Evolutionary conservation across 92 coral and sea anemone species (phyloP).

Genomic region (Nematostella vectensis): DNA sequence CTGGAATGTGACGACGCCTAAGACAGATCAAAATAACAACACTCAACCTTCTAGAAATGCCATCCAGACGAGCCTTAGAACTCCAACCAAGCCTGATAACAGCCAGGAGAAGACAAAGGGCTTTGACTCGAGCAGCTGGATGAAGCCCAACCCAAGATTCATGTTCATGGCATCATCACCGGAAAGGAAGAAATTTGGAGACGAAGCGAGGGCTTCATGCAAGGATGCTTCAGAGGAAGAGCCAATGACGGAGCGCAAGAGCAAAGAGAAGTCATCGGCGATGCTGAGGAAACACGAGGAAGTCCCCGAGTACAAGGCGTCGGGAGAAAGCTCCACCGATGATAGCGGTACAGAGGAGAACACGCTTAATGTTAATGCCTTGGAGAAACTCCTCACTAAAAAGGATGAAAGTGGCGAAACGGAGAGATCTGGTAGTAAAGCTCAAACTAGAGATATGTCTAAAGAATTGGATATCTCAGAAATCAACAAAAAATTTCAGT

Average conservation of each 20-base stretch:
- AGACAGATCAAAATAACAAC: no score
- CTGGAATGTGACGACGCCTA: no score
- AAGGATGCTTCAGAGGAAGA: background rate
- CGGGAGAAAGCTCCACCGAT: slow-evolving; percentile 55
- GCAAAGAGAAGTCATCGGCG: slow-evolving; percentile 7
- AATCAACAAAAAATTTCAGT: slow-evolving; percentile 44
- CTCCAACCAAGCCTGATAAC: no score
- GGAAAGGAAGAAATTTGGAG: slow-evolving; percentile 19
- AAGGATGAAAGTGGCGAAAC: slow-evolving; percentile 7
- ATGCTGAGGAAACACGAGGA: slow-evolving; percentile 25
- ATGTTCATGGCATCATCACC: slow-evolving; percentile 33
- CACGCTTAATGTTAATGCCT: slow-evolving; percentile 1
- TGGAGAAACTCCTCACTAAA: slow-evolving; percentile 1
- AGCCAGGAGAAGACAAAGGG: background rate
- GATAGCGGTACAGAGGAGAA: slow-evolving; percentile 14
- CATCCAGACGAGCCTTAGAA: no score
- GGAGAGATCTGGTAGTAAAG: background rate
- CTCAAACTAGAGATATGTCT: no score
- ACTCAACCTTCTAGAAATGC: no score
- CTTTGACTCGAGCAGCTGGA: slow-evolving; percentile 10
- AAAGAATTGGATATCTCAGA: slow-evolving; percentile 53
- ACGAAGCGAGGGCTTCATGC: background rate
- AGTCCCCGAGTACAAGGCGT: slow-evolving; percentile 62
- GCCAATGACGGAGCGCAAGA: background rate
- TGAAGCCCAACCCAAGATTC: slow-evolving; percentile 20